Evolutionary conservation across 2,797 vertebrate species (phyloP).

Genomic region (Stomatorhinus walkeri): DNA sequence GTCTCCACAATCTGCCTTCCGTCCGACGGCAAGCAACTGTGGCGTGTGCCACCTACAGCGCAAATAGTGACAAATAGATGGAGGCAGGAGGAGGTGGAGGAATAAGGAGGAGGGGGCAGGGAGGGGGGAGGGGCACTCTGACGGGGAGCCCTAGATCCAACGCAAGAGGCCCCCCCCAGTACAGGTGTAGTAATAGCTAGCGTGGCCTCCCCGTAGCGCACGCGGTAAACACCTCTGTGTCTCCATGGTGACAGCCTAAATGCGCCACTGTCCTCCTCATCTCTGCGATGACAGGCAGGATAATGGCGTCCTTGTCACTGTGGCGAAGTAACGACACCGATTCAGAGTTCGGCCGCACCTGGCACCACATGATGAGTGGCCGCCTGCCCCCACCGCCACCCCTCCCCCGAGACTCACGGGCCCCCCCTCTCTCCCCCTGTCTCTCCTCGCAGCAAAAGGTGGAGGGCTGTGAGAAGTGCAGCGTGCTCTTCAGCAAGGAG

Average conservation of each 20-base stretch:
- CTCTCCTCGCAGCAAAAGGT: conserved; percentile 73
- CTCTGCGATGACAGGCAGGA: neutral
- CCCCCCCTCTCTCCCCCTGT: neutral
- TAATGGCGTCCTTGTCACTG: neutral
- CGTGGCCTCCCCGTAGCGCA: neutral
- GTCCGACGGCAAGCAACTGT: neutral
- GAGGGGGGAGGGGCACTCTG: neutral
- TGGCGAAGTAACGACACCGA: neutral
- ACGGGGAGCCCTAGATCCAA: neutral
- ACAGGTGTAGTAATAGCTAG: neutral
- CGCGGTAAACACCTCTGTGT: neutral
- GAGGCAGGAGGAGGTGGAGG: neutral
- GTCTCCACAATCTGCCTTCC: neutral
- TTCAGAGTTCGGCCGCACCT: neutral
- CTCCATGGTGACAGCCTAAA: neutral
- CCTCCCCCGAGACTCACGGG: neutral
- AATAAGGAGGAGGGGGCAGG: neutral
- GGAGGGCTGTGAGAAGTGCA: conserved; percentile 89
- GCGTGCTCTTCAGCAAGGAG: conserved; percentile 87
- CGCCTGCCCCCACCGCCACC: neutral
- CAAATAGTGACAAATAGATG: neutral
- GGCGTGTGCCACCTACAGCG: neutral
- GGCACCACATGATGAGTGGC: neutral
- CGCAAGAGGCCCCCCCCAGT: neutral
- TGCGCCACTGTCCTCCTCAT: neutral